Conservation (phyloP, 2,888 invertebrate genomes). For the Drosophila falleni region DNA sequence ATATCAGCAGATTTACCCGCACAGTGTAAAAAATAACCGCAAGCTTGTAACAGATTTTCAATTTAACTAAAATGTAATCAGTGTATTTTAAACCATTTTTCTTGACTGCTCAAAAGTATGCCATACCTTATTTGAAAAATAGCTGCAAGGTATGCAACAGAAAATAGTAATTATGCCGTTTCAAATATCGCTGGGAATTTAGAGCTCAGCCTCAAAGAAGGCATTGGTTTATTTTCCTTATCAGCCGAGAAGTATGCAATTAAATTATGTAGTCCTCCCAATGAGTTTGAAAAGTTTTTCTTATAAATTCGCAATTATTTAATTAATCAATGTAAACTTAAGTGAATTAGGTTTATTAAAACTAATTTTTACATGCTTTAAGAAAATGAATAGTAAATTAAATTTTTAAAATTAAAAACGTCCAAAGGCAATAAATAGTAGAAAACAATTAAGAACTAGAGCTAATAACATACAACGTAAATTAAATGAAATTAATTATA, state of each 20-base stretch:
- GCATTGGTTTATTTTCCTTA: background rate
- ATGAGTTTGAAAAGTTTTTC: constrained; percentile 5
- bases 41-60: too few relatives aligned
- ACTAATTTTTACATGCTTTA: constrained; percentile 68
- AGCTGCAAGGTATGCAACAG: background rate
- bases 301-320: constrained; percentile 55
- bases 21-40: too few relatives aligned
- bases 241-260: constrained; percentile 10
- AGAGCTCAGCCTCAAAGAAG: background rate
- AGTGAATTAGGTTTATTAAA: constrained; percentile 24
- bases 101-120: background rate
- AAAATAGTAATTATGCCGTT: background rate
- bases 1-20: too few relatives aligned
- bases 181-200: too few relatives aligned
- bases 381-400: constrained; percentile 38
- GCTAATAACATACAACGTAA: constrained; percentile 6
- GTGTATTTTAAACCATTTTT: too few relatives aligned
- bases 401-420: constrained; percentile 53
- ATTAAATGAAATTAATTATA: constrained; percentile 23
- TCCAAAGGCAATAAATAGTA: constrained; percentile 56
- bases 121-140: background rate
- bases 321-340: constrained; percentile 35
- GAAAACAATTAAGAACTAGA: constrained; percentile 47
- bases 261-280: background rate
- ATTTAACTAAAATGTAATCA: too few relatives aligned